phyloP scores from a whole-genome alignment of 1,140 invertebrate genomes.

The Drosophila micromelanica region DNA sequence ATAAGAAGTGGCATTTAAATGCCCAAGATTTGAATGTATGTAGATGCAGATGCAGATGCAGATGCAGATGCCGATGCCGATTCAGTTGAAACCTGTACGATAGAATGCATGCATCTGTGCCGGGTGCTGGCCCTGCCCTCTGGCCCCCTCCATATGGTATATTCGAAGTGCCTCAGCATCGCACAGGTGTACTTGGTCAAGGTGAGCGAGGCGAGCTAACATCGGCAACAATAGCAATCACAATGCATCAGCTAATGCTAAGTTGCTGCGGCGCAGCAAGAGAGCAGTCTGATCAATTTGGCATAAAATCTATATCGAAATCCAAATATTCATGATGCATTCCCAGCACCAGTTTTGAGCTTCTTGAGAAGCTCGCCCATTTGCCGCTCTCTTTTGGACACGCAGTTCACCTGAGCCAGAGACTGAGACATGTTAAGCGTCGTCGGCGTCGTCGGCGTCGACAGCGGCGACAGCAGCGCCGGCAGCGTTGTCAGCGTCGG shows the following conservation, averaged over 20 bases:
- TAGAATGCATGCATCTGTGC: conserved; percentile 13
- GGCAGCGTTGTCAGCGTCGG: conserved; percentile 30
- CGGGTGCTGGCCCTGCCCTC: neutral
- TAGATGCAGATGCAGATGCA: neutral
- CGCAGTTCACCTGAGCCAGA: conserved; percentile 9
- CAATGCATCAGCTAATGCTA: neutral
- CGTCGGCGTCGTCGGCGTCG: neutral
- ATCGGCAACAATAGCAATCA: conserved; percentile 10
- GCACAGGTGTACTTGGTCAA: conserved; percentile 68
- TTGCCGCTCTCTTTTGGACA: conserved; percentile 37
- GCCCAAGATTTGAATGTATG: neutral
- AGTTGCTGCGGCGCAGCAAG: neutral
- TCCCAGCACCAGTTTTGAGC: conserved; percentile 13
- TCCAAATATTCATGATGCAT: conserved; percentile 18
- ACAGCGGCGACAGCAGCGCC: conserved; percentile 1
- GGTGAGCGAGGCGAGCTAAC: conserved; percentile 48
- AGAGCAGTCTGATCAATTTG: conserved; percentile 17
- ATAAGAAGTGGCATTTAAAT: conserved; percentile 1
- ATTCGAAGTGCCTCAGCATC: neutral
- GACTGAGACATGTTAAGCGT: conserved; percentile 12
- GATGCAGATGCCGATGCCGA: neutral
- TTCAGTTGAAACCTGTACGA: conserved; percentile 24
- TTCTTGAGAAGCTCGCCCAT: conserved; percentile 27
- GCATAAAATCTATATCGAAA: conserved; percentile 30
- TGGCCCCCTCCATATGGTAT: neutral